These are phyloP conservation scores for Leucophenga montana DNA, from an alignment of 2,888 invertebrate genomes.

Conservation along the genomic window DNA sequence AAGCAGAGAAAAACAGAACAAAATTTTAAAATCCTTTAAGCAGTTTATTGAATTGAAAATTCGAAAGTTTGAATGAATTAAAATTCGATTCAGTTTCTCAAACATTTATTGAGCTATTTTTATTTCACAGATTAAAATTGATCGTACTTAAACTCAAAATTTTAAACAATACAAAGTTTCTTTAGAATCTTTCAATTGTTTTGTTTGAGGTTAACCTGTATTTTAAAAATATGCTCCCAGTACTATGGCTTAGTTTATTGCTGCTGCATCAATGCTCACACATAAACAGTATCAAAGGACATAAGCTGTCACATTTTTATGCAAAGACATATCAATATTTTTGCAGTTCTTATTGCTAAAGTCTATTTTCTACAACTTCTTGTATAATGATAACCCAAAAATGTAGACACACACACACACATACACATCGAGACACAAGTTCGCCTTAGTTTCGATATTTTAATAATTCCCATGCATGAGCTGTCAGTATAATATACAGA, in stretches of 20 bases:
- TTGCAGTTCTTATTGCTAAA: neutral
- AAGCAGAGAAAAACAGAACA: too few relatives aligned
- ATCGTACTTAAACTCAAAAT: too few relatives aligned
- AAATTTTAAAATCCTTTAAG: too few relatives aligned
- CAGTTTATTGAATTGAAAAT: too few relatives aligned
- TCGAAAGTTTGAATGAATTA: too few relatives aligned
- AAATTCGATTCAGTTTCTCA: too few relatives aligned
- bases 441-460: conserved; percentile 37
- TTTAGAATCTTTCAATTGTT: neutral
- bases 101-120: too few relatives aligned
- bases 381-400: neutral
- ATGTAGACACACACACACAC: neutral
- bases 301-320: conserved; percentile 23
- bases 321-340: conserved; percentile 21
- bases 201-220: neutral
- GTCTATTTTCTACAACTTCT: conserved; percentile 10
- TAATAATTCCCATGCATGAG: conserved; percentile 64
- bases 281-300: neutral
- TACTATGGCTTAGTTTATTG: neutral
- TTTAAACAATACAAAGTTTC: too few relatives aligned
- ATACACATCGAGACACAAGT: neutral
- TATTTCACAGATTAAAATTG: too few relatives aligned
- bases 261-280: neutral
- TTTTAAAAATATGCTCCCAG: neutral
- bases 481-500: conserved; percentile 43